phyloP scores from a whole-genome alignment of 2,797 vertebrate genomes.

The Hyperoplus immaculatus region DNA sequence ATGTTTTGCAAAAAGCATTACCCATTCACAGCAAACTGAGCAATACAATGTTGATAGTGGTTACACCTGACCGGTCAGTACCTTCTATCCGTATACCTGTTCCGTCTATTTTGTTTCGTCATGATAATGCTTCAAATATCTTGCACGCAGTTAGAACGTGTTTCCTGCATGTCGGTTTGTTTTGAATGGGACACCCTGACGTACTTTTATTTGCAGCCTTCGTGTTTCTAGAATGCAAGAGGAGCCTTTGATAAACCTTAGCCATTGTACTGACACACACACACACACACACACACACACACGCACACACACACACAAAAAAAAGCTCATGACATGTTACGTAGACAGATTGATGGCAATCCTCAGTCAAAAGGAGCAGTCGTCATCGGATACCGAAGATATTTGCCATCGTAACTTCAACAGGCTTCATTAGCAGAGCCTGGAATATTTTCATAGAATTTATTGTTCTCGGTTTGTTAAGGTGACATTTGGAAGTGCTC shows the following conservation, averaged over 20 bases:
- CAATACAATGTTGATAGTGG: not conserved
- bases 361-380: not conserved
- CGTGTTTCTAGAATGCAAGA: not conserved
- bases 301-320: not conserved
- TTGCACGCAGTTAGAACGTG: not conserved
- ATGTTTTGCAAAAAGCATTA: not conserved
- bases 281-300: too few species aligned
- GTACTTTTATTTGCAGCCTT: not conserved
- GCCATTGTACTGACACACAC: not conserved
- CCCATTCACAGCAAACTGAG: not conserved
- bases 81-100: too few species aligned
- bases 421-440: not conserved
- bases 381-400: not conserved
- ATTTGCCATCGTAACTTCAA: not conserved
- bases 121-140: not conserved
- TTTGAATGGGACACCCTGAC: not conserved
- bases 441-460: not conserved
- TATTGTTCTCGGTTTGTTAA: constrained; percentile 22
- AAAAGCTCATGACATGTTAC: not conserved
- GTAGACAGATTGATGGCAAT: not conserved
- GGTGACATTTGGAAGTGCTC: constrained; percentile 53
- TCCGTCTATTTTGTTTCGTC: constrained; percentile 6
- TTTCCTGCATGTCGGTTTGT: not conserved
- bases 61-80: too few species aligned
- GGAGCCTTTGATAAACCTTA: not conserved